Percentiles rank a stretch among this genome's conserved stretches.
These are phyloP conservation scores for Nothocercus nigrocapillus DNA, from an alignment of 2,113 vertebrate species.

Conservation along the genomic window DNA sequence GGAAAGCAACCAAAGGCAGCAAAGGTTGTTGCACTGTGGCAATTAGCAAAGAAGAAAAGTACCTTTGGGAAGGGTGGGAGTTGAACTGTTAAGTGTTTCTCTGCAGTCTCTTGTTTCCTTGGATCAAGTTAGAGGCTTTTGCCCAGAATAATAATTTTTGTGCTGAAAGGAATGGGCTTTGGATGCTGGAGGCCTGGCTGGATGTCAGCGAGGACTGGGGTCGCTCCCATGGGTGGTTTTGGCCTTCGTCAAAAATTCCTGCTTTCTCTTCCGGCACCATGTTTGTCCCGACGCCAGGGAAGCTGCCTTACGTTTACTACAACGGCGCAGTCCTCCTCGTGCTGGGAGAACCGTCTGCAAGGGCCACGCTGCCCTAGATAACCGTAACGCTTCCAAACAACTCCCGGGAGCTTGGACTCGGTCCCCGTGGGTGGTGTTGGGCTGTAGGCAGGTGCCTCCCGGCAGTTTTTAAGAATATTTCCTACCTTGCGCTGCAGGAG, in stretches of 20 bases:
- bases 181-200: background rate
- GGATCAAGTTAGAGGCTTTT: background rate
- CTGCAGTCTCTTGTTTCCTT: background rate
- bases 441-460: background rate
- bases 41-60: too few relatives aligned
- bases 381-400: background rate
- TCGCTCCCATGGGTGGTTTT: background rate
- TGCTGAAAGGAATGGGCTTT: background rate
- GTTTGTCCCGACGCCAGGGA: fast-evolving
- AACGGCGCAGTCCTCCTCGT: background rate
- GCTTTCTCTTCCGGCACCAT: background rate
- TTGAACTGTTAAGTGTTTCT: background rate
- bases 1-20: background rate
- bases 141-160: background rate
- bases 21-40: background rate
- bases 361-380: background rate
- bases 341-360: background rate
- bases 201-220: background rate
- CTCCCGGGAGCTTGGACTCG: background rate
- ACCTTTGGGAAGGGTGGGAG: background rate
- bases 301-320: background rate
- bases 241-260: background rate
- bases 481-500: background rate
- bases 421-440: background rate
- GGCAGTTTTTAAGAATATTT: background rate